phyloP scores from a whole-genome alignment of 2,113 vertebrate species.

The Zootoca vivipara region DNA sequence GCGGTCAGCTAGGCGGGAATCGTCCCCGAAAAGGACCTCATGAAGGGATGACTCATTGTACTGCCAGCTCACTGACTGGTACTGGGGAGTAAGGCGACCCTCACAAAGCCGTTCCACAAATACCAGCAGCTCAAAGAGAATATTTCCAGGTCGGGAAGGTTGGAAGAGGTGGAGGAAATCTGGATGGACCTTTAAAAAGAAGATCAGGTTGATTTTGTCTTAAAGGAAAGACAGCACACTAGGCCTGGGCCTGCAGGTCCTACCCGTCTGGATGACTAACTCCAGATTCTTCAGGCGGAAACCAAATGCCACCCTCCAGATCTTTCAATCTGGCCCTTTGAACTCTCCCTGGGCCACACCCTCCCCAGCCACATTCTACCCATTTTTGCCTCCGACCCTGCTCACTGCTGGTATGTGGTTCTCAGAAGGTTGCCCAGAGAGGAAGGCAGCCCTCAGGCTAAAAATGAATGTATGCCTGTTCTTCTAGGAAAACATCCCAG shows the following conservation, averaged over 20 bases:
- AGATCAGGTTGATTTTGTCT: neutral
- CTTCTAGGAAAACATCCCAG: neutral
- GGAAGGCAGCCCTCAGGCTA: too few species aligned
- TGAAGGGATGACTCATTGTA: slow-evolving; percentile 52
- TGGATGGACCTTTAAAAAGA: slow-evolving; percentile 31
- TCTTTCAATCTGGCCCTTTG: neutral
- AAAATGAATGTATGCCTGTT: too few species aligned
- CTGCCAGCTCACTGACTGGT: slow-evolving; percentile 52
- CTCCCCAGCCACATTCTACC: too few species aligned
- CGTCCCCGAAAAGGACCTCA: slow-evolving; percentile 31
- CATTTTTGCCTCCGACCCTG: too few species aligned
- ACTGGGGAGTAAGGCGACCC: slow-evolving; percentile 53
- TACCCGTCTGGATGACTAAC: neutral
- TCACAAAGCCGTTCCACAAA: slow-evolving; percentile 51
- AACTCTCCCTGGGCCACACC: too few species aligned
- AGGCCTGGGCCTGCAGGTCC: too few species aligned
- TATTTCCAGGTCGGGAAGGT: neutral
- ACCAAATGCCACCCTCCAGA: neutral
- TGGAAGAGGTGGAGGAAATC: slow-evolving; percentile 60
- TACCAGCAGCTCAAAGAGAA: slow-evolving; percentile 43
- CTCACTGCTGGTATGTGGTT: too few species aligned
- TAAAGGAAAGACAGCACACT: neutral
- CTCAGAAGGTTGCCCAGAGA: too few species aligned
- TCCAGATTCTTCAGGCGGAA: neutral
- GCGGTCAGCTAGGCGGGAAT: neutral